Conservation (phyloP, 2,113 vertebrate species). For the Brachypodius melanocephalos region DNA sequence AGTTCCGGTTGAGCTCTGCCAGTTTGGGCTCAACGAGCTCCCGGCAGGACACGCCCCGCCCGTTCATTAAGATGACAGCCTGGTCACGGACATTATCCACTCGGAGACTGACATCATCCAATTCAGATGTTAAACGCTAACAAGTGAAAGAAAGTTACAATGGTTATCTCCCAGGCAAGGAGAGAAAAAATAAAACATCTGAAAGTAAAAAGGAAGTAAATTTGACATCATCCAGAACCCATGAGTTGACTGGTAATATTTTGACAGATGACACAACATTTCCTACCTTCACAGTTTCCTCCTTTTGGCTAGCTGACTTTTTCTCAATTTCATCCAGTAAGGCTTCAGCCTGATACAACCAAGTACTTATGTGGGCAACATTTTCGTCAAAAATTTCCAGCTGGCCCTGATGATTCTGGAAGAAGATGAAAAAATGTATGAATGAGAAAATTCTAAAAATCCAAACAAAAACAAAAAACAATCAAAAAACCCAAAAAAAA, state of each 20-base stretch:
- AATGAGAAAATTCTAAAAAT: neutral
- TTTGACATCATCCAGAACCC: neutral
- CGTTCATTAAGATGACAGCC: constrained; percentile 86
- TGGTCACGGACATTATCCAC: constrained; percentile 90
- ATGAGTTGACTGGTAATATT: neutral
- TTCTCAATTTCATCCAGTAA: constrained; percentile 92
- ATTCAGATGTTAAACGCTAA: constrained; percentile 84
- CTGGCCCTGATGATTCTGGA: constrained; percentile 89
- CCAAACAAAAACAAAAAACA: neutral
- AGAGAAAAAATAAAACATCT: neutral
- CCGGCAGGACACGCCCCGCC: constrained; percentile 81
- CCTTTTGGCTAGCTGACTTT: constrained; percentile 80
- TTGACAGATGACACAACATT: neutral
- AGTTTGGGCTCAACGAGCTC: constrained; percentile 93
- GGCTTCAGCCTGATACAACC: constrained; percentile 97
- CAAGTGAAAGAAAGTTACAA: neutral
- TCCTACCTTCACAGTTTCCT: constrained; percentile 87
- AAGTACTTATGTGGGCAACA: constrained; percentile 97
- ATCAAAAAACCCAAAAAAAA: neutral
- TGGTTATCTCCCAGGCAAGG: neutral
- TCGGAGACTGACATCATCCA: constrained; percentile 83
- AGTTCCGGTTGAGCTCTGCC: constrained; percentile 89
- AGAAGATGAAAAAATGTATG: neutral
- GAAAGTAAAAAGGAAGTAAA: neutral
- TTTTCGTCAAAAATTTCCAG: constrained; percentile 96